Base-by-base conservation (phyloP, 2,113 vertebrate species). In the Rynchops niger region DNA sequence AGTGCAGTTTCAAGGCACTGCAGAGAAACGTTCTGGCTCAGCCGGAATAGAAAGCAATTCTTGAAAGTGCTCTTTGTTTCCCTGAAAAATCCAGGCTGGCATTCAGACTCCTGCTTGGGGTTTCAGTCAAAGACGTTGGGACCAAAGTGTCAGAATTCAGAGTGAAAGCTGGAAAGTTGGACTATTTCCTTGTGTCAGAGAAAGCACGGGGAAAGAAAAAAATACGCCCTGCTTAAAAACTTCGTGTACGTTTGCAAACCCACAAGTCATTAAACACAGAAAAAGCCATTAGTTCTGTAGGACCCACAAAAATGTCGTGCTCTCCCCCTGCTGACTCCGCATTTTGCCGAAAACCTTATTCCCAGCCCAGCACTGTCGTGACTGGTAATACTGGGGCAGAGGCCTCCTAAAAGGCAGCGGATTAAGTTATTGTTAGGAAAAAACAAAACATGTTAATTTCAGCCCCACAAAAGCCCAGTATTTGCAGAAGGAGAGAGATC, bases 1-100 rank as follows among this genome's bases (percentile, higher is more conserved):
- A 91, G 89, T 42, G 74, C 78, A 92, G 71, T 71, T 91, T 76
- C 78, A 32, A 94, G 96, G 96, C 95, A 67, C 78, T 88, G 91
- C 65, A 84, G 76, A 86, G 91, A 94, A 95, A 89, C 9, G 1
- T 65, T 92, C 67, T 40, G 93, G 73, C 96, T 95, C 50, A 7
- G 91, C 83, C 18, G 4, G 93, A 96, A 95, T 26, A 95, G 96
- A 96, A 92, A 86, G 92, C 73, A 29, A 90, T 71, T 85, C 92
- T 69, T 96, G 92, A 97, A 96, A 97, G 93, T 94, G 88, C 66
- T 97, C 95, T 96, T 97, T 96, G 93, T 97, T 96, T 50, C 58
- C 92, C 63, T 86, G 56, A 87, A 93, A 97, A 92, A 80, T 66
- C 81, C 96, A 95, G 91, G 78, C 95, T 95, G 92, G 88, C 93